A percentile compares a stretch with the other conserved stretches of the same genome.
Conservation (phyloP, 2,888 invertebrate species). For the Patella ulyssiponensis region DNA sequence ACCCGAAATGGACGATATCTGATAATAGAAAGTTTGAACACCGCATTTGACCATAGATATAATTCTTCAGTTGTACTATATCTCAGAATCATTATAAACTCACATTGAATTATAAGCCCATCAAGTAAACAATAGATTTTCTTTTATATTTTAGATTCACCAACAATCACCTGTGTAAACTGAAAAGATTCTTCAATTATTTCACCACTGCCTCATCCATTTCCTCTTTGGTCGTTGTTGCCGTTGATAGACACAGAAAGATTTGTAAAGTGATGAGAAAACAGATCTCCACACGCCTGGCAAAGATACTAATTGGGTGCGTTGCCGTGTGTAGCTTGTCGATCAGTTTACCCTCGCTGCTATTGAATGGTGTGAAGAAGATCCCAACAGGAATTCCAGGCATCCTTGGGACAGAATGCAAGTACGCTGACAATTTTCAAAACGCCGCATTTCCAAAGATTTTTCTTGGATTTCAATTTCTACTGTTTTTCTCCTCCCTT, state of each 20-base stretch:
- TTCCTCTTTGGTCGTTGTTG: neutral
- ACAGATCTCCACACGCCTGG: neutral
- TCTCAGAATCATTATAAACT: too few relatives aligned
- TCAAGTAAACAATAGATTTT: too few relatives aligned
- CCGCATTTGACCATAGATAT: too few relatives aligned
- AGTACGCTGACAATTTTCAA: neutral
- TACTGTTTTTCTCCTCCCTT: neutral
- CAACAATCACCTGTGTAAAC: neutral
- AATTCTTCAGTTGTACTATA: too few relatives aligned
- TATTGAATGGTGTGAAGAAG: neutral
- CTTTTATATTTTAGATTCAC: neutral
- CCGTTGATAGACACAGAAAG: neutral
- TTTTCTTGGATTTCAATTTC: neutral
- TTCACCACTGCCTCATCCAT: neutral
- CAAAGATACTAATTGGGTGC: neutral
- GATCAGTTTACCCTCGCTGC: neutral
- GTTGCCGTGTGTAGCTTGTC: neutral
- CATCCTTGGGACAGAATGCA: neutral
- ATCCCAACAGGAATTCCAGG: neutral
- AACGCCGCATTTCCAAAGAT: neutral
- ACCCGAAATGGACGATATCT: too few relatives aligned
- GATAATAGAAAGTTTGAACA: too few relatives aligned
- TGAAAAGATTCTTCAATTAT: constrained; percentile 7
- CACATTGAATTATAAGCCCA: too few relatives aligned
- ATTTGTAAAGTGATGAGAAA: neutral